Conservation (phyloP, 1,140 invertebrate species). For the Lutraria rhynchaena region DNA sequence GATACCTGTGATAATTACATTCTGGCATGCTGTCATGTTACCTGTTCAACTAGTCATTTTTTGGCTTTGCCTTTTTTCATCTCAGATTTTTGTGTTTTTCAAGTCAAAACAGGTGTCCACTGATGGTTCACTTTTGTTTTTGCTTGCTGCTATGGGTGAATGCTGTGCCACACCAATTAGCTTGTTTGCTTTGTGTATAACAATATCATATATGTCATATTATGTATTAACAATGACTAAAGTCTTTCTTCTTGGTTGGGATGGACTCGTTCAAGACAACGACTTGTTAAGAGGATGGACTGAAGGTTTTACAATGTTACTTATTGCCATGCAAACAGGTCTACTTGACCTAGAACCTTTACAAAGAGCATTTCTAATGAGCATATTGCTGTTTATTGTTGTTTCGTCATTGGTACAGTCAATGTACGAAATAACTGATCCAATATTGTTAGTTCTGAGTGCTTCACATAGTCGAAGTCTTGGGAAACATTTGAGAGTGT, state of each 20-base stretch:
- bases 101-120: slow-evolving; percentile 64
- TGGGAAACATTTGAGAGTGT: slow-evolving; percentile 91
- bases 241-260: slow-evolving; percentile 82
- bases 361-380: slow-evolving; percentile 84
- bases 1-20: slow-evolving; percentile 77
- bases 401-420: slow-evolving; percentile 85
- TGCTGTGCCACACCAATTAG: slow-evolving; percentile 84
- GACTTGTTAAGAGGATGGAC: slow-evolving; percentile 84
- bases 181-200: slow-evolving; percentile 84
- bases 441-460: slow-evolving; percentile 84
- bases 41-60: slow-evolving; percentile 83
- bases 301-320: slow-evolving; percentile 85
- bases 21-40: slow-evolving; percentile 82
- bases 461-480: slow-evolving; percentile 85
- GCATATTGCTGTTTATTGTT: slow-evolving; percentile 84
- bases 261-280: slow-evolving; percentile 78
- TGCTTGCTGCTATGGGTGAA: slow-evolving; percentile 82
- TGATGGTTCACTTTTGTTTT: slow-evolving; percentile 81
- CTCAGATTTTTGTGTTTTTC: slow-evolving; percentile 80
- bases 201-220: slow-evolving; percentile 84
- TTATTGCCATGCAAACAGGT: slow-evolving; percentile 85
- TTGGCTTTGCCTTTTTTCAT: slow-evolving; percentile 82
- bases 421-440: slow-evolving; percentile 85
- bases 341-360: slow-evolving; percentile 84
- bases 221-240: slow-evolving; percentile 82